Evolutionary conservation across 2,797 vertebrate genomes (phyloP).

Genomic region (Lophotriccus pileatus): DNA sequence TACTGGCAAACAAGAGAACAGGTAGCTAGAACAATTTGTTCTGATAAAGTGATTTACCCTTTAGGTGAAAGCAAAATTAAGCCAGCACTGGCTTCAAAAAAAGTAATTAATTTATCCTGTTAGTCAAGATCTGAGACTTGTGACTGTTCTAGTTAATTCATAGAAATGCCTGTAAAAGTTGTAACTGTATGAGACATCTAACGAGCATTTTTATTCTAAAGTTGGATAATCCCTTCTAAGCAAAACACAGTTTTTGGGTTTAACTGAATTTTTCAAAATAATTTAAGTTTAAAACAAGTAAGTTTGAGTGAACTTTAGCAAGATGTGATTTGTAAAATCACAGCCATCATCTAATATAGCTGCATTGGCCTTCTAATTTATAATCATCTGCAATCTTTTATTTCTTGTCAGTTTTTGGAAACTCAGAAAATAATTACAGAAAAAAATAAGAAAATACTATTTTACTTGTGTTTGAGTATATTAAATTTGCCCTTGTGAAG

Average conservation of each 20-base stretch:
- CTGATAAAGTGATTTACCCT: neutral
- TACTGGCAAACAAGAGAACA: neutral
- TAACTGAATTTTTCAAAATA: neutral
- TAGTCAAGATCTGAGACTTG: neutral
- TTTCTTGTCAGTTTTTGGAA: neutral
- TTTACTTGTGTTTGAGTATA: neutral
- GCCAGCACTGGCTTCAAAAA: neutral
- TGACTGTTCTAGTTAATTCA: neutral
- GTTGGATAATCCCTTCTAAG: neutral
- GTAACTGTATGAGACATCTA: neutral
- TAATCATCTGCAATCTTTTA: neutral
- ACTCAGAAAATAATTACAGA: neutral
- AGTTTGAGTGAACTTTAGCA: neutral
- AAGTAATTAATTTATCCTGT: neutral
- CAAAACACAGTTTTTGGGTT: neutral
- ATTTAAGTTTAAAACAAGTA: neutral
- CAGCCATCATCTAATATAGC: neutral
- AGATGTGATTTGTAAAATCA: neutral
- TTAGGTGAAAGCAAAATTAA: neutral
- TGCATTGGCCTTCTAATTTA: neutral
- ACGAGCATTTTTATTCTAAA: neutral
- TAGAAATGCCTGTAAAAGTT: neutral
- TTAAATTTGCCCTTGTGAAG: neutral
- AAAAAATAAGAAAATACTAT: neutral
- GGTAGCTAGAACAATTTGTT: neutral